Base-by-base conservation (phyloP, 1,140 invertebrate genomes). In the Stenopsyche tienmushanensis region DNA sequence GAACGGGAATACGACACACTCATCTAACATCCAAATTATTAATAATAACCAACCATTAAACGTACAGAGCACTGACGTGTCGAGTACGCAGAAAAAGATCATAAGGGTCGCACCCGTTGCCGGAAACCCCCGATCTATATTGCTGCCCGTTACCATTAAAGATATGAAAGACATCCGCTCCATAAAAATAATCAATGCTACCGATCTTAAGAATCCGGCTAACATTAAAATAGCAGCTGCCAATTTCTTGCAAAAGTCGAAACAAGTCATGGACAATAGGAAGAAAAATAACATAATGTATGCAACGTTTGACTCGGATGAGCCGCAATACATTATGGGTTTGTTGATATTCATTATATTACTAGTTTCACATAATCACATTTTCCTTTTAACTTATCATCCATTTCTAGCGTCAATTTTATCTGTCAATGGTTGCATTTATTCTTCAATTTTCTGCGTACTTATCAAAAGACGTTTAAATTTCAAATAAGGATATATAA, bases 161-260 rank as follows among this genome's bases (percentile, higher is more conserved):
- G 83, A 85, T 34, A 82, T 85, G 78, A 88, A 88, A 72, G 85
- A 88, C 71, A 78, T 88, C 8, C 83, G 84, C 54, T 85, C 85
- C 0, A 87, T 89, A 47, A 89, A 89, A 75, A 88, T 90, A n/a
- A 84, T 90, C 34, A 88, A 88, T 65, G 82, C 85, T 0, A 76
- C 83, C 0, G 82, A 85, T 57, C 70, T 83, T 54, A 82, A 82
- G 72, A 81, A 81, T 60, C 74, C 80, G 0, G 77, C 80, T 1
- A 82, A 80, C 65, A 79, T 84, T n/a, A 82, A 82, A 65, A 71
- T 81, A 54, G 80, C 78, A 1, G 80, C 79, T 2, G 78, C 78
- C 2, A 80, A 80, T 66, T 68, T 81, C 15, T 64, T 81, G 39
- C 77, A 78, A 52, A 76, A 81, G 71, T 77, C 75, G 49, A 80